Evolutionary conservation across 1,140 invertebrate genomes (phyloP), one percentile per base, ranked within the genome.

Genomic region (Hycleus cichorii): DNA sequence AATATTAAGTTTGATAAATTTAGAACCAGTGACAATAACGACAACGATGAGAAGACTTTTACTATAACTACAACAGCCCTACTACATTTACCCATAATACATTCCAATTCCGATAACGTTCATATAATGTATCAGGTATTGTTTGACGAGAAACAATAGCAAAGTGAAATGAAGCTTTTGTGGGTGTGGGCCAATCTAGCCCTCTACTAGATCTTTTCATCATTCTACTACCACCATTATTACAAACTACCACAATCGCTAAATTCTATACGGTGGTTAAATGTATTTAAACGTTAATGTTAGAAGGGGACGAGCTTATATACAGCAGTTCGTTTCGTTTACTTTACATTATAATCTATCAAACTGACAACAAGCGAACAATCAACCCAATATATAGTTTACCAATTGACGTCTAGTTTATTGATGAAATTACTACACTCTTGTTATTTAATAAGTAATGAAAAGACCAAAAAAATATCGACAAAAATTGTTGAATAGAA

Each of bases 1-100:
- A 53, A 53, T 53, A 53, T 53, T 53, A 53, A 53, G 51, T 53
- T 53, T 53, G 51, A 53, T 53, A 53, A 53, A 53, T 53, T 53
- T 45, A n/a, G 32, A 32, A 32, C 32, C 32, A 32, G 7, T 32
- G 32, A 32, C 32, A 32, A 32, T 32, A 7, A 32, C 18, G 18
- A 18, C 18, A 18, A 18, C 18, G 18, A 18, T 18, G 18, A 18
- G 18, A 18, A 18, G 18, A 18, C 18, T 18, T 18, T 18, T 18
- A 18, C 18, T 18, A 32, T 32, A 32, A 5, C 4, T 32, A 4
- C 32, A 7, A 32, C 32, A 32, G 32, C 32, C 32, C 18, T 18
- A 18, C 18, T 32, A 32, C 32, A 32, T 32, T 32, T 32, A 32
- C 7, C 32, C 32, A 32, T 32, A 32, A 32, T 27, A n/a, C 51